Evolutionary conservation across 2,797 vertebrate genomes (phyloP).

Genomic region (Acipenser ruthenus): DNA sequence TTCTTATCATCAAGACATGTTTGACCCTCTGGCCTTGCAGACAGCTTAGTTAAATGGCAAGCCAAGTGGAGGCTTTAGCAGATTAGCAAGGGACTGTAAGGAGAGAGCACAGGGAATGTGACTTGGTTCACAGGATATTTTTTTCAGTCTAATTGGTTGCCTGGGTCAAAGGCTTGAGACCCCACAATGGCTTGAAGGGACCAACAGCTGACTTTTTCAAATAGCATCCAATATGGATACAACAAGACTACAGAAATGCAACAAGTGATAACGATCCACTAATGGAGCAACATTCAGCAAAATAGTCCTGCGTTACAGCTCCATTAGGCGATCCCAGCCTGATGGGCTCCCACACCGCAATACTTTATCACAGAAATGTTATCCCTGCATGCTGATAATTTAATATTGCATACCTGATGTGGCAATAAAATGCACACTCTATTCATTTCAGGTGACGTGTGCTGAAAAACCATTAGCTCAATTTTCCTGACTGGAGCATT

Average conservation of each 20-base stretch:
- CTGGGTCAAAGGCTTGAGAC: conserved; percentile 30
- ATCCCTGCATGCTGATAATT: conserved; percentile 36
- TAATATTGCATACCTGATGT: conserved; percentile 33
- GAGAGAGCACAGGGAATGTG: conserved; percentile 6
- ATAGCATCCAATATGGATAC: conserved; percentile 17
- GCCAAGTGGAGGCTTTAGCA: conserved; percentile 21
- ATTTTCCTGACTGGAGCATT: conserved; percentile 36
- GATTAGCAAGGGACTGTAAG: conserved; percentile 19
- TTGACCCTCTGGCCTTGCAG: neutral
- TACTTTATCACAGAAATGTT: conserved; percentile 27
- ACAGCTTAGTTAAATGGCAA: conserved; percentile 13
- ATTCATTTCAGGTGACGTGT: conserved; percentile 23
- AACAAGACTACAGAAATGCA: conserved; percentile 8
- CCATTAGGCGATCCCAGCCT: conserved; percentile 22
- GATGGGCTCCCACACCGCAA: conserved; percentile 38
- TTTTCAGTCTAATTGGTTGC: conserved; percentile 35
- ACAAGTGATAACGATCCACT: conserved; percentile 5
- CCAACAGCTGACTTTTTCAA: conserved; percentile 22
- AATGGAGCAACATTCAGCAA: conserved; percentile 2
- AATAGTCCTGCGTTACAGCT: conserved; percentile 13
- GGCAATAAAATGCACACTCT: conserved; percentile 38
- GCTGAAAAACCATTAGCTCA: conserved; percentile 28
- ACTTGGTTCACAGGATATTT: neutral
- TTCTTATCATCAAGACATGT: too few relatives aligned
- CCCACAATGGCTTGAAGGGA: conserved; percentile 5